These are phyloP conservation scores for Drosophila ezoana DNA, from an alignment of 2,888 invertebrate genomes.

Conservation along the genomic window DNA sequence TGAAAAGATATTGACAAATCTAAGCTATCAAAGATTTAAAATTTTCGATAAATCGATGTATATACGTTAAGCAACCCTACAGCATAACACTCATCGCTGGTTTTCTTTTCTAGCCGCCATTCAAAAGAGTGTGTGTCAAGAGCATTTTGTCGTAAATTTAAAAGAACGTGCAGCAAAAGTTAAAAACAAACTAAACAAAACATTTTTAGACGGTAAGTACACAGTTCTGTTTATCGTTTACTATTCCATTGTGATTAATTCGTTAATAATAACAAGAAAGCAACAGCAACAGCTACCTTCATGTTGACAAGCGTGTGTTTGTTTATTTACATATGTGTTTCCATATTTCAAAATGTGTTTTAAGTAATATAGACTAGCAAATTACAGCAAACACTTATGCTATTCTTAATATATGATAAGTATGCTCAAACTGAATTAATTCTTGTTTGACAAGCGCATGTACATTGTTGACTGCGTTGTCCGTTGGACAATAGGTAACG, in stretches of 20 bases:
- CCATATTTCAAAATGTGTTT: neutral
- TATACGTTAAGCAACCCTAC: slow-evolving; percentile 38
- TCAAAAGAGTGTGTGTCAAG: slow-evolving; percentile 71
- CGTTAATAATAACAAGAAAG: slow-evolving; percentile 13
- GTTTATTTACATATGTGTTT: slow-evolving; percentile 48
- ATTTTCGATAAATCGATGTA: slow-evolving; percentile 34
- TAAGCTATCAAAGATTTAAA: slow-evolving; percentile 4
- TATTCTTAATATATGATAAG: neutral
- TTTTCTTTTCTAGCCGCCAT: slow-evolving; percentile 69
- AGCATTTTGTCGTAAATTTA: slow-evolving; percentile 51
- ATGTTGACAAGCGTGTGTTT: slow-evolving; percentile 57
- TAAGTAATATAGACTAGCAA: neutral
- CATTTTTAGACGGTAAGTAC: slow-evolving; percentile 56
- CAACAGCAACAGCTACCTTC: slow-evolving; percentile 36
- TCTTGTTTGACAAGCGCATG: slow-evolving; percentile 15
- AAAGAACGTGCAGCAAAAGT: slow-evolving; percentile 45
- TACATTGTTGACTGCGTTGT: slow-evolving; percentile 45
- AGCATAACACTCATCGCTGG: slow-evolving; percentile 46
- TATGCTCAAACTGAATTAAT: slow-evolving; percentile 12
- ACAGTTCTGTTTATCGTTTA: neutral
- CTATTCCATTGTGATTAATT: slow-evolving; percentile 12
- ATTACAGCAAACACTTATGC: neutral
- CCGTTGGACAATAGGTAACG: slow-evolving; percentile 64
- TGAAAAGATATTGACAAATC: neutral
- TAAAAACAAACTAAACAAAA: slow-evolving; percentile 22